Evolutionary conservation across 2,888 invertebrate species (phyloP), one percentile per base, ranked within the genome.

Genomic region (Amorpha juglandis): DNA sequence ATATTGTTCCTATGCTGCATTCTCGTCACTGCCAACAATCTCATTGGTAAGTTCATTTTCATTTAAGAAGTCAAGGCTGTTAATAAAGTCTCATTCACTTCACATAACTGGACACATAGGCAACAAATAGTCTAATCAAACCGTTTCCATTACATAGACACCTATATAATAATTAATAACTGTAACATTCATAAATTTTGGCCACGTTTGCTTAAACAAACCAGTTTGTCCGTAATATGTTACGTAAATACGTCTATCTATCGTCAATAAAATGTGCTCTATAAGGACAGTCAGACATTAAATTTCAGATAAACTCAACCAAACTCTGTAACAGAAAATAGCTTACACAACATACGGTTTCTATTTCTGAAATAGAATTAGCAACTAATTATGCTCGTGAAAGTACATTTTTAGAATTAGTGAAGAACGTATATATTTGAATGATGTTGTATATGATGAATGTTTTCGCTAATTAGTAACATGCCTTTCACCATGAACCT

Each of bases 1-100:
- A 96, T 98, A 77, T 93, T 98, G 72, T 98, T 98, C 90, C 95
- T 97, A 65, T 96, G 96, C 88, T 98, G 97, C 88, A 96, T 98
- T 79, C 96, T 98, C 78, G 97, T 98, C 71, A 97, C 97, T 38
- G 97, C 97, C 73, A 98, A 97, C 90, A 97, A 97, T 91, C 95
- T 98, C 76, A 97, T 98, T 89, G 98, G 98, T 97, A 94, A 96
- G 95, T 94, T 72, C 16, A 38, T 11, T 9, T 33, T 52, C 38
- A 63, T 50, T 50, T 38, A 35, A 58, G 6, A 38, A 9, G 11
- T 12, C 19, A 58, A 42, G 55, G 55, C 16, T 42, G 19, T 58
- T 58, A 50, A 42, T 58, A 42, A 58, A 16, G 38, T 58, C 19
- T 16, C 35, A 9, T 38, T 55, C 55, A 55, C n/a, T 55, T 55